phyloP scores from a whole-genome alignment of 2,888 invertebrate genomes.

The Drosophila paracracens region DNA sequence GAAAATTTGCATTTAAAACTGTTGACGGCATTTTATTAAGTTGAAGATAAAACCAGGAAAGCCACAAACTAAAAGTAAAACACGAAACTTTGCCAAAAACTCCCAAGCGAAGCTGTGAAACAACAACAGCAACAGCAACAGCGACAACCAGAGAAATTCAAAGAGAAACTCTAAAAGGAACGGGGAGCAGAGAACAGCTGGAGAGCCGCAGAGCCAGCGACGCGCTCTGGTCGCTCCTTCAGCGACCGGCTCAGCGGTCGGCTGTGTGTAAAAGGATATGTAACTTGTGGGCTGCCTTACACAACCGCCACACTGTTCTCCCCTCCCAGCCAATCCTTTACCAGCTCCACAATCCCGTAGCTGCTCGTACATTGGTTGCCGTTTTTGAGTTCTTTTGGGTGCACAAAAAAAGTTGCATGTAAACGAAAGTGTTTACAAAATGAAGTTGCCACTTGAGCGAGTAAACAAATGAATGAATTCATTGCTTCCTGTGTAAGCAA shows the following conservation, averaged over 20 bases:
- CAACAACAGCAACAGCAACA: slow-evolving; percentile 54
- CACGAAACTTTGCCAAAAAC: slow-evolving; percentile 75
- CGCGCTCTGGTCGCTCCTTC: slow-evolving; percentile 50
- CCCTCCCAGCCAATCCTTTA: background rate
- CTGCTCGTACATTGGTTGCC: slow-evolving; percentile 33
- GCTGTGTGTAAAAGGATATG: slow-evolving; percentile 75
- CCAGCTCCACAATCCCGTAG: background rate
- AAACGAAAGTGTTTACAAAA: slow-evolving; percentile 81
- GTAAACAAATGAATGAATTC: slow-evolving; percentile 82
- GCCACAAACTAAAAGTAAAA: slow-evolving; percentile 80
- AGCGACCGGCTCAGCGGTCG: slow-evolving; percentile 72
- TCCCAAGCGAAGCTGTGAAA: slow-evolving; percentile 75
- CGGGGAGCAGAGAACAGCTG: slow-evolving; percentile 14
- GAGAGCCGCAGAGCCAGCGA: slow-evolving; percentile 28
- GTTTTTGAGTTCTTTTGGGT: slow-evolving; percentile 51
- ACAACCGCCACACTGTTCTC: slow-evolving; percentile 31
- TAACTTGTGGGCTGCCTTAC: slow-evolving; percentile 79
- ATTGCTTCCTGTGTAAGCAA: slow-evolving; percentile 66
- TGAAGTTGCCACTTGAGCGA: slow-evolving; percentile 81
- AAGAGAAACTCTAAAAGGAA: slow-evolving; percentile 24
- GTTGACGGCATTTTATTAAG: slow-evolving; percentile 81
- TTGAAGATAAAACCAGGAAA: slow-evolving; percentile 82
- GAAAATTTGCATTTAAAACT: slow-evolving; percentile 81
- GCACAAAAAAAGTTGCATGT: slow-evolving; percentile 76
- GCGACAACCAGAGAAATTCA: slow-evolving; percentile 39